phyloP scores from a whole-genome alignment of 2,113 vertebrate species.

The Empidonax alnorum region DNA sequence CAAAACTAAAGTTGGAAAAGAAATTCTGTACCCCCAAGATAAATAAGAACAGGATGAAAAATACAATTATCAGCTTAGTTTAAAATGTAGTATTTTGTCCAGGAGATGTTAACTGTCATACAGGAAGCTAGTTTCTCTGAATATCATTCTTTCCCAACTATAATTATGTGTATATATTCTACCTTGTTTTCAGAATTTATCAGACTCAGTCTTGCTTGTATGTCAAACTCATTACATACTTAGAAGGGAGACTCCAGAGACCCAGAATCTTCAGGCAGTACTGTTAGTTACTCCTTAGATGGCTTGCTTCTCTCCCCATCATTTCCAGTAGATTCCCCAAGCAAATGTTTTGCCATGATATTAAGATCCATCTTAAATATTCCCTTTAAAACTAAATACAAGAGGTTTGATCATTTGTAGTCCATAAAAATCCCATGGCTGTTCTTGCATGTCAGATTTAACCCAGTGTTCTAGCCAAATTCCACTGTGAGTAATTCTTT shows the following conservation, averaged over 20 bases:
- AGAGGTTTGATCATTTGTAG: constrained; percentile 43
- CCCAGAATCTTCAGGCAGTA: neutral
- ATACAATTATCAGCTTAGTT: neutral
- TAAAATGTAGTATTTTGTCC: neutral
- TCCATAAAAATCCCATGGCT: constrained; percentile 62
- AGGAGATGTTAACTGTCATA: neutral
- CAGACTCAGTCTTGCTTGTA: neutral
- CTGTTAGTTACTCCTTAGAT: neutral
- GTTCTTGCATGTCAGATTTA: constrained; percentile 57
- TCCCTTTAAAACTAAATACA: constrained; percentile 13
- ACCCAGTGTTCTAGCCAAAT: constrained; percentile 64
- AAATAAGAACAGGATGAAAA: neutral
- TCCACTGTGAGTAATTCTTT: constrained; percentile 69
- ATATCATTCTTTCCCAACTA: neutral
- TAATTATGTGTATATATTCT: neutral
- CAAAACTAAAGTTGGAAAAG: neutral
- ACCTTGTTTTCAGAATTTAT: neutral
- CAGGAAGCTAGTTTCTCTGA: neutral
- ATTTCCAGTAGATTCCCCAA: neutral
- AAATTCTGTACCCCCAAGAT: neutral
- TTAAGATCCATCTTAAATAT: constrained; percentile 27
- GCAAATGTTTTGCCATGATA: neutral
- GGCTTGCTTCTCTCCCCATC: neutral
- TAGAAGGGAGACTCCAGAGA: neutral
- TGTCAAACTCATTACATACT: neutral